Evolutionary conservation across 2,888 invertebrate species (phyloP).

Genomic region (Gasteruption jaculator): DNA sequence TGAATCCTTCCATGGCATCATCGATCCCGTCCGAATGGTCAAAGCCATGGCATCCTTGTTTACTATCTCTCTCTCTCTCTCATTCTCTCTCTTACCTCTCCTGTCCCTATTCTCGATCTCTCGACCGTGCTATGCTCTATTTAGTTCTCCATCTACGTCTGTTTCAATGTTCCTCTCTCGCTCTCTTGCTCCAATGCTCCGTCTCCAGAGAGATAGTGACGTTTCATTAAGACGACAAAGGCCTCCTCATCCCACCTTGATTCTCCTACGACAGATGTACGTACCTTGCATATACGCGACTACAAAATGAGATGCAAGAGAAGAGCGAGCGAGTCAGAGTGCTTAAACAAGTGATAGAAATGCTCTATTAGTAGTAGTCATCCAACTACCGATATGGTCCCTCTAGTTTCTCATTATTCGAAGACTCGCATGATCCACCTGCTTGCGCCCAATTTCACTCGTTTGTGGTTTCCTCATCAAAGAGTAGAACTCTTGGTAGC

Average conservation of each 20-base stretch:
- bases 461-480: slow-evolving; percentile 15
- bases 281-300: no score
- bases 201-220: slow-evolving; percentile 26
- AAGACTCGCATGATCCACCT: slow-evolving; percentile 8
- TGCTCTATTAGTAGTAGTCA: no score
- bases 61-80: no score
- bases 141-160: neutral
- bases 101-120: neutral
- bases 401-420: slow-evolving; percentile 19
- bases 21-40: slow-evolving; percentile 22
- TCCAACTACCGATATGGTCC: no score
- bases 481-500: no score
- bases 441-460: slow-evolving; percentile 24
- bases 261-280: no score
- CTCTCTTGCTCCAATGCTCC: slow-evolving; percentile 14
- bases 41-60: slow-evolving; percentile 22
- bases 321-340: no score
- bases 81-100: slow-evolving; percentile 1
- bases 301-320: no score
- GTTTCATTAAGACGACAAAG: slow-evolving; percentile 35
- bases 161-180: neutral
- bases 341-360: no score
- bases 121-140: neutral
- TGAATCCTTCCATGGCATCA: slow-evolving; percentile 18
- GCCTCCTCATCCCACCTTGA: no score